A percentile compares a stretch with the other conserved stretches of the same genome.
These are phyloP conservation scores for Micronycteris hirsuta DNA, from an alignment of 2,113 vertebrate species.

Conservation along the genomic window DNA sequence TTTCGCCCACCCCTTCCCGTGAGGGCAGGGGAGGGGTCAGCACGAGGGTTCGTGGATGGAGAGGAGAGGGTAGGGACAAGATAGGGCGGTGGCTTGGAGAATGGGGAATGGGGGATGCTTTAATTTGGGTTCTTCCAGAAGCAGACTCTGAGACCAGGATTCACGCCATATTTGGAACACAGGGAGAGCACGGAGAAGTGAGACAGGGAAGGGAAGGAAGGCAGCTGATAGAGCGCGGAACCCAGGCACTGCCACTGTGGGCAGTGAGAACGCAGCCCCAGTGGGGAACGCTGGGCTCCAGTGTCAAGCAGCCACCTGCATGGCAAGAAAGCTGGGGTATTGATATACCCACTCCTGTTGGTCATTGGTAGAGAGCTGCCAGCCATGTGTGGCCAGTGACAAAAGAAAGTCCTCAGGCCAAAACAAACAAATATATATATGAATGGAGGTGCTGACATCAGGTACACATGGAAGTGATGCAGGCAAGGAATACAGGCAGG, in stretches of 20 bases:
- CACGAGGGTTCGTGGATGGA: not conserved
- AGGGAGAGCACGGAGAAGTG: not conserved
- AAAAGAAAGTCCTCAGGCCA: not conserved
- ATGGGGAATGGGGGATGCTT: not conserved
- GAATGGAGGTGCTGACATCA: not conserved
- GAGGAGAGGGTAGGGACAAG: not conserved
- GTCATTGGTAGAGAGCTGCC: fast-evolving
- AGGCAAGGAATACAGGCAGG: not conserved
- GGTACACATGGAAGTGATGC: fast-evolving
- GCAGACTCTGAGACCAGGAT: not conserved
- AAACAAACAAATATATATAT: too few species aligned
- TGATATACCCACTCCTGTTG: not conserved
- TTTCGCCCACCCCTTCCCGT: not conserved
- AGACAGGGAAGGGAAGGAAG: not conserved
- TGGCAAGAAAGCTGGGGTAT: not conserved
- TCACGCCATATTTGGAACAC: not conserved
- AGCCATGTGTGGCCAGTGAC: not conserved
- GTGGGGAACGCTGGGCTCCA: not conserved
- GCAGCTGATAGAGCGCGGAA: fast-evolving
- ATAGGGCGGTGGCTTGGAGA: fast-evolving
- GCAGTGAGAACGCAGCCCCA: not conserved
- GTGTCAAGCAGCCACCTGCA: too few species aligned
- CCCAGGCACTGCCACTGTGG: not conserved
- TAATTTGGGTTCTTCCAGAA: not conserved
- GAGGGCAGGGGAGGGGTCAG: not conserved